phyloP scores from a whole-genome alignment of 2,888 invertebrate genomes.

The Oxycera nigricornis region DNA sequence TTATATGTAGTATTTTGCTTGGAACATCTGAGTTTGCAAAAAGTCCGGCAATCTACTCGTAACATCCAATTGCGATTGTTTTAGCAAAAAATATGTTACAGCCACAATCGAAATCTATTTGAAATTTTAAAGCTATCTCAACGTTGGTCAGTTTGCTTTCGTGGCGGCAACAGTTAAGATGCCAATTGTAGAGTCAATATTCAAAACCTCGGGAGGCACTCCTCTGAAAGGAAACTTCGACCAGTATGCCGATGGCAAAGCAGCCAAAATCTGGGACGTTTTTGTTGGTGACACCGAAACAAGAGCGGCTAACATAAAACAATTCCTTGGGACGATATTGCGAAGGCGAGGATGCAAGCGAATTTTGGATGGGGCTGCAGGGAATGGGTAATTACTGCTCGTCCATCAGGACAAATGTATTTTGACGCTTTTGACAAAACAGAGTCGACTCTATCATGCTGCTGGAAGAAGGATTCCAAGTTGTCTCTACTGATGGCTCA shows the following conservation, averaged over 20 bases:
- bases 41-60: too few relatives aligned
- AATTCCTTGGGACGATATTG: slow-evolving; percentile 77
- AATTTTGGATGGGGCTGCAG: slow-evolving; percentile 86
- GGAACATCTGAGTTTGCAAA: too few relatives aligned
- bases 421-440: slow-evolving; percentile 8
- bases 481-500: slow-evolving; percentile 87
- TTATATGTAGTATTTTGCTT: too few relatives aligned
- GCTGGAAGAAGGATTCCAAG: slow-evolving; percentile 86
- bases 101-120: too few relatives aligned
- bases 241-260: slow-evolving; percentile 91
- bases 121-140: too few relatives aligned
- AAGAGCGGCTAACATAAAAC: slow-evolving; percentile 82
- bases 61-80: too few relatives aligned
- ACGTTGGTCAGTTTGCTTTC: too few relatives aligned
- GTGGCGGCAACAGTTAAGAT: too few relatives aligned
- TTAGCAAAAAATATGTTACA: too few relatives aligned
- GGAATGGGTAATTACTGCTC: slow-evolving; percentile 93
- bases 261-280: slow-evolving; percentile 89
- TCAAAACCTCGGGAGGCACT: not conserved
- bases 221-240: slow-evolving; percentile 70
- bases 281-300: slow-evolving; percentile 88
- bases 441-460: slow-evolving; percentile 89
- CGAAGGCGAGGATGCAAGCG: slow-evolving; percentile 73
- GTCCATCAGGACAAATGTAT: too few relatives aligned
- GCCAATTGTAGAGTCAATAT: not conserved